These are phyloP conservation scores for Rhinolophus sinicus DNA, from an alignment of 2,113 vertebrate genomes.

Conservation along the genomic window DNA sequence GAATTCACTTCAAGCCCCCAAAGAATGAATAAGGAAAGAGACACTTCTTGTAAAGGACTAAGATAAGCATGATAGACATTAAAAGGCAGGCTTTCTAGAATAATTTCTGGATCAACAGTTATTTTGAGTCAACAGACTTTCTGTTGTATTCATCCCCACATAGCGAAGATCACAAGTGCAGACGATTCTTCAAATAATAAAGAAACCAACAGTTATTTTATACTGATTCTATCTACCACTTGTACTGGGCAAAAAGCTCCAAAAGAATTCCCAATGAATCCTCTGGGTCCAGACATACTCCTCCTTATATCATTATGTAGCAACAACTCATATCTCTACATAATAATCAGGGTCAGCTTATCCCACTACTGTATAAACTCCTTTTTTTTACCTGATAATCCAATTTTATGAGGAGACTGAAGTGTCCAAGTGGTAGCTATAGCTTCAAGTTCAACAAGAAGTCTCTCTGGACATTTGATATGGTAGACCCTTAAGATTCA, in stretches of 20 bases:
- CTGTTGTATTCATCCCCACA: slow-evolving; percentile 73
- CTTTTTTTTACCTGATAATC: slow-evolving; percentile 22
- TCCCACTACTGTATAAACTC: not conserved
- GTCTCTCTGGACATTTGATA: not conserved
- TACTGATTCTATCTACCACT: slow-evolving; percentile 74
- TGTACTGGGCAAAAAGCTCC: not conserved
- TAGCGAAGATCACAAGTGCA: slow-evolving; percentile 56
- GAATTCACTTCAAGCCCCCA: slow-evolving; percentile 90
- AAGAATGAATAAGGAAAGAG: slow-evolving; percentile 85
- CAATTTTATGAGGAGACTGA: not conserved
- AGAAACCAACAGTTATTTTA: slow-evolving; percentile 83
- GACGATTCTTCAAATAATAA: slow-evolving; percentile 80
- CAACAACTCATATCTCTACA: not conserved
- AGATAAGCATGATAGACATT: slow-evolving; percentile 75
- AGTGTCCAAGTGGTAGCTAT: not conserved
- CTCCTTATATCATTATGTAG: not conserved
- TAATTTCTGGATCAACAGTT: slow-evolving; percentile 76
- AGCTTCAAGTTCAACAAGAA: not conserved
- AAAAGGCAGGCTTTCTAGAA: slow-evolving; percentile 75
- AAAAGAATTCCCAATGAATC: not conserved
- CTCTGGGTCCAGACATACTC: not conserved
- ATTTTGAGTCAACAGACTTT: slow-evolving; percentile 25
- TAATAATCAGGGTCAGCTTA: not conserved
- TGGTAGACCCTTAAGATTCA: not conserved
- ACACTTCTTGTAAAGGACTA: slow-evolving; percentile 58